Evolutionary conservation across 2,888 invertebrate species (phyloP).

Genomic region (Drepanosiphum platanoidis): DNA sequence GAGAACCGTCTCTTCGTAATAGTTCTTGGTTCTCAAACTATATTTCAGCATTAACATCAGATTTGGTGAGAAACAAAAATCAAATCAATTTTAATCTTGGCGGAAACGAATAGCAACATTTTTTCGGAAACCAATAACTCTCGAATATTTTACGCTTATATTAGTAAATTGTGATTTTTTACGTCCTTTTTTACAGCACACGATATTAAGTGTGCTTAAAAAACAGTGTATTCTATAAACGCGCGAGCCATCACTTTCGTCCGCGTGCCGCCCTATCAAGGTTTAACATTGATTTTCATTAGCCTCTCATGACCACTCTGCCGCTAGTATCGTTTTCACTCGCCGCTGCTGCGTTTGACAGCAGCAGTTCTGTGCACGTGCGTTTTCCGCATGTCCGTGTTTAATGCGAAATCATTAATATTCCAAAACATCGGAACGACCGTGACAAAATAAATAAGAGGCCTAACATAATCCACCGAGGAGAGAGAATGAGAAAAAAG

Average conservation of each 20-base stretch:
- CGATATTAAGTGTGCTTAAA: not conserved
- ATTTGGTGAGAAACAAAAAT: no score
- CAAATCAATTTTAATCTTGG: no score
- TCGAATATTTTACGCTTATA: no score
- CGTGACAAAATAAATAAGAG: not conserved
- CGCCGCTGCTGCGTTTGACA: no score
- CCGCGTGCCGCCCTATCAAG: not conserved
- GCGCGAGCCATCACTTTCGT: not conserved
- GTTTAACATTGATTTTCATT: not conserved
- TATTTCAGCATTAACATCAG: no score
- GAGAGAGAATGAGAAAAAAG: not conserved
- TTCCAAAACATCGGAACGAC: no score
- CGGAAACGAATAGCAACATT: no score
- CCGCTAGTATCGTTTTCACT: not conserved
- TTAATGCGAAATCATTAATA: no score
- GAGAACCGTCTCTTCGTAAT: no score
- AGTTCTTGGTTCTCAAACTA: no score
- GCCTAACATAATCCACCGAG: not conserved
- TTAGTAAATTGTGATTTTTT: not conserved
- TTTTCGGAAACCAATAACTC: no score
- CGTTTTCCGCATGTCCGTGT: not conserved
- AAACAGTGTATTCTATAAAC: not conserved
- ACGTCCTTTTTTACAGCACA: not conserved
- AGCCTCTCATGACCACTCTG: not conserved
- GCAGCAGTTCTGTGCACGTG: no score